Evolutionary conservation across 2,888 invertebrate genomes (phyloP).

Genomic region (Sclerodermus sp.): DNA sequence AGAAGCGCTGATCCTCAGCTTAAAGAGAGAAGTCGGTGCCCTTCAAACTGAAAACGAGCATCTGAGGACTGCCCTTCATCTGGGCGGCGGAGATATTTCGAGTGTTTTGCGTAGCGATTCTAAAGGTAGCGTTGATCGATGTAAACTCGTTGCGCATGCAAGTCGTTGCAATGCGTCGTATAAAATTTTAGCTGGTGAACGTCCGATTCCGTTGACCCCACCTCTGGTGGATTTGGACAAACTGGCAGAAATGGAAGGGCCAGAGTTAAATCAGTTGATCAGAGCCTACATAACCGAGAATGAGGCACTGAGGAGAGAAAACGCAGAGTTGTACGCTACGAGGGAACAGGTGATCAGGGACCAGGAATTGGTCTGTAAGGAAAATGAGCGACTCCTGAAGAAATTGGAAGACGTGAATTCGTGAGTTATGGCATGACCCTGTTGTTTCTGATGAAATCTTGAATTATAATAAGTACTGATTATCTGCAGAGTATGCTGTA

Average conservation of each 20-base stretch:
- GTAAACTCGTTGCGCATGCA: no score
- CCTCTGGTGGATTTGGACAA: slow-evolving; percentile 73
- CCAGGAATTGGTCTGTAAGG: slow-evolving; percentile 85
- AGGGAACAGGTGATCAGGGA: slow-evolving; percentile 82
- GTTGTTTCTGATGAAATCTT: not conserved
- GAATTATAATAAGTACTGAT: no score
- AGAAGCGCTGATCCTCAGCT: slow-evolving; percentile 84
- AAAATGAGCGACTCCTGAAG: slow-evolving; percentile 85
- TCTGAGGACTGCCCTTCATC: slow-evolving; percentile 73
- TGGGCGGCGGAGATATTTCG: slow-evolving; percentile 61
- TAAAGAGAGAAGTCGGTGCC: slow-evolving; percentile 84
- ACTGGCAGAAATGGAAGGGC: slow-evolving; percentile 73
- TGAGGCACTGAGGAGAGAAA: slow-evolving; percentile 77
- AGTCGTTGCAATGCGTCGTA: no score
- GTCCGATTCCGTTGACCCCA: slow-evolving; percentile 58
- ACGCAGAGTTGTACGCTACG: slow-evolving; percentile 79
- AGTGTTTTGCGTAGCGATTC: slow-evolving; percentile 33
- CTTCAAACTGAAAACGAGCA: slow-evolving; percentile 88
- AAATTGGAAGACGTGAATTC: slow-evolving; percentile 87
- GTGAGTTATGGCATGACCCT: slow-evolving; percentile 63
- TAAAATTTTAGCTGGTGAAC: slow-evolving; percentile 34
- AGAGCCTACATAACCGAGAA: slow-evolving; percentile 85
- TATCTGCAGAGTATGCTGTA: slow-evolving; percentile 71
- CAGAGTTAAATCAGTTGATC: slow-evolving; percentile 80
- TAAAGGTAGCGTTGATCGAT: slow-evolving; percentile 28